phyloP scores from a whole-genome alignment of 2,797 vertebrate species.

The Pelochelys cantorii region DNA sequence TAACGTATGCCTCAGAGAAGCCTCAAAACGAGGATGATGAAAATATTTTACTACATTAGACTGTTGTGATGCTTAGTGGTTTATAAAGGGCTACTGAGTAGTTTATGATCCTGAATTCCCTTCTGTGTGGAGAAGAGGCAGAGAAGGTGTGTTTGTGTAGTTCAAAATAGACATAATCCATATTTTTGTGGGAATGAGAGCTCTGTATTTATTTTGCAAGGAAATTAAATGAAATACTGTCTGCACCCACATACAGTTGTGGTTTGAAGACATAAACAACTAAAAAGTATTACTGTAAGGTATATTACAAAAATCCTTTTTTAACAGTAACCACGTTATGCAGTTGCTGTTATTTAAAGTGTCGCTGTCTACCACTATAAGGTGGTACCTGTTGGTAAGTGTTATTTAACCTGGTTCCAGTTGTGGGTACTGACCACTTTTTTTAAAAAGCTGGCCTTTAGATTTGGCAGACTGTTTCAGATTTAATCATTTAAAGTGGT shows the following conservation, averaged over 20 bases:
- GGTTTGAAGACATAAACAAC: not conserved
- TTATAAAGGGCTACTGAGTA: not conserved
- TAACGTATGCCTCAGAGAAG: not conserved
- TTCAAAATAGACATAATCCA: not conserved
- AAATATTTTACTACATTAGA: not conserved
- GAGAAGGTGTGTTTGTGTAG: not conserved
- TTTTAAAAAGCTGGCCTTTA: not conserved
- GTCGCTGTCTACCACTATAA: not conserved
- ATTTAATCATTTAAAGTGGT: not conserved
- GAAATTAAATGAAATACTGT: not conserved
- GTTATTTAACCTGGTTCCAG: not conserved
- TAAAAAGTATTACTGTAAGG: not conserved
- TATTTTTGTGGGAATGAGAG: not conserved
- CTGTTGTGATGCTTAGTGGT: not conserved
- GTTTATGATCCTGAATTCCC: not conserved
- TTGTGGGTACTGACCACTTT: not conserved
- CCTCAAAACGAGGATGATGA: not conserved
- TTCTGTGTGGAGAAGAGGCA: not conserved
- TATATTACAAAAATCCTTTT: not conserved
- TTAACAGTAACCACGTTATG: not conserved
- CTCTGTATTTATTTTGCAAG: not conserved
- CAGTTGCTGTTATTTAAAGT: not conserved
- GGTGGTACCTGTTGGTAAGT: not conserved
- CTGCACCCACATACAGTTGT: not conserved
- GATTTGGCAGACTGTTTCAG: not conserved